Base-by-base conservation (phyloP, 2,797 vertebrate genomes). In the Tapera naevia region DNA sequence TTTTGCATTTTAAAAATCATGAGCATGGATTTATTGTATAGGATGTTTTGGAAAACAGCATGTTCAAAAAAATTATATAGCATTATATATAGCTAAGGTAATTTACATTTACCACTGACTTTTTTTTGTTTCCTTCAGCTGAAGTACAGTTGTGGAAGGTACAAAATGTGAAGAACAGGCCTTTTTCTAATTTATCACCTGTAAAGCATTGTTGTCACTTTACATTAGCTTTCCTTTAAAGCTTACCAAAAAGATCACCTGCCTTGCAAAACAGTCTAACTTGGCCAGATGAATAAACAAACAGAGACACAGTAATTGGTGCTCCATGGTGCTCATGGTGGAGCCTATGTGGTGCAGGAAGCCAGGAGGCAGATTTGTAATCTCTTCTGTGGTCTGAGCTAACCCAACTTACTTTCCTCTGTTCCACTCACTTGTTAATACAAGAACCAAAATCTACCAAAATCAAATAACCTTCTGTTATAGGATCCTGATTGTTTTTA, bases 1-100 rank as follows among this genome's bases (percentile, higher is more conserved):
- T 82, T 73, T 66, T 95, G 58, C 79, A 60, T 87, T 91, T 93
- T 89, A 72, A 91, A 94, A 91, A 85, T 91, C 12, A 7, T 92
- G 23, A 43, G 46, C 76, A 78, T 53, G 33, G 45, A 89, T 75
- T 37, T 75, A 46, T 85, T 82, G 87, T 88, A 58, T 70, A 67
- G 82, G 74, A 95, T 92, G 32, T 91, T 83, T 73, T 64, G 22
- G 84, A 94, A 96, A 94, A 95, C 37, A 54, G 56, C 5, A 11
- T 2, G 22, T 18, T 91, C 45, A 91, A 79, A 88, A 88, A 90
- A 60, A 74, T 80, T 76, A 15, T 22, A 15, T 21, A 71, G 5
- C 1, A 1, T 33, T 82, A 45, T 33, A 14, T 64, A 32, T 61
- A 73, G 13, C 30, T 84, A 51, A 54, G 27, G 50, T 80, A 11